These are phyloP conservation scores for Octopus bimaculoides DNA, from an alignment of 1,140 invertebrate genomes.

Conservation along the genomic window DNA sequence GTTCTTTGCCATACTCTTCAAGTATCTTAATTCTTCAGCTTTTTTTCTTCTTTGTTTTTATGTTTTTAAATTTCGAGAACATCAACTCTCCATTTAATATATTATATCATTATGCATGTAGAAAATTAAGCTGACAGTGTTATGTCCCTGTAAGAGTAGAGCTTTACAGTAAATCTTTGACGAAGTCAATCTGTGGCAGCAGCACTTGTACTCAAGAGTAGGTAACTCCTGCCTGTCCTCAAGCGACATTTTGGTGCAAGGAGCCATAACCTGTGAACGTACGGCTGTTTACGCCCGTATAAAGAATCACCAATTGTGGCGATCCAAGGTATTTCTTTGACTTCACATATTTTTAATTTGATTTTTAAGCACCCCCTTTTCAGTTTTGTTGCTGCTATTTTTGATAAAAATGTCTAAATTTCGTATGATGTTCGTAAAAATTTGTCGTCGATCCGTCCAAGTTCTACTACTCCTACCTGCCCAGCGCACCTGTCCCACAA, in stretches of 20 bases:
- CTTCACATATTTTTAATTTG: constrained; percentile 1
- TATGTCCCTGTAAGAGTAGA: too few relatives aligned
- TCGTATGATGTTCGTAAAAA: background rate
- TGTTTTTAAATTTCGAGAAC: too few relatives aligned
- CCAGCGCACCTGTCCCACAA: background rate
- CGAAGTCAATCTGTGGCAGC: too few relatives aligned
- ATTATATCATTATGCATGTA: too few relatives aligned
- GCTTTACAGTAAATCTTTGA: too few relatives aligned
- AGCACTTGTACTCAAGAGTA: background rate
- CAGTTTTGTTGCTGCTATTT: background rate
- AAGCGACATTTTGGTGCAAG: background rate
- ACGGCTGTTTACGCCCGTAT: background rate
- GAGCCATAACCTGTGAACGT: background rate
- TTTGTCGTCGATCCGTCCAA: background rate
- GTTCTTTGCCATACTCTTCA: too few relatives aligned
- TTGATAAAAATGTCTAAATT: background rate
- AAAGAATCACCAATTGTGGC: background rate
- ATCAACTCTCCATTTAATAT: too few relatives aligned
- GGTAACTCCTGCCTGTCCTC: background rate
- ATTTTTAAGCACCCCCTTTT: background rate
- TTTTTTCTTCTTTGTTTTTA: too few relatives aligned
- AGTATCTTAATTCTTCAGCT: too few relatives aligned
- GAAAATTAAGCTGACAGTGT: too few relatives aligned
- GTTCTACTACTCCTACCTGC: constrained; percentile 9
- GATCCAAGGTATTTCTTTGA: background rate